Percentiles rank a stretch among this genome's conserved stretches.
phyloP scores from a whole-genome alignment of 2,797 vertebrate species.

The Sebastes cheni region DNA sequence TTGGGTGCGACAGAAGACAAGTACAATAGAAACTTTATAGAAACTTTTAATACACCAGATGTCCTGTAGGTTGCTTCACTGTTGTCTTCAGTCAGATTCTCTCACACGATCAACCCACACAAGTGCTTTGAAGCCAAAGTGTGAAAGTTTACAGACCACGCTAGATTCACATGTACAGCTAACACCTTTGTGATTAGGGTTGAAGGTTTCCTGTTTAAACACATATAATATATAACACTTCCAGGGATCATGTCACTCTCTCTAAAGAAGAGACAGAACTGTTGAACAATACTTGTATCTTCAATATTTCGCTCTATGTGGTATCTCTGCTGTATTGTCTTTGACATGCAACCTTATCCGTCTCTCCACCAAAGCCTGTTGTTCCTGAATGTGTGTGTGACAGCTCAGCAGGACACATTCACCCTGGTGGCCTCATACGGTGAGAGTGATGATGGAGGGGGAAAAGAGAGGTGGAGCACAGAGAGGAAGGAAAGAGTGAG shows the following conservation, averaged over 20 bases:
- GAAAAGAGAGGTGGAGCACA: neutral
- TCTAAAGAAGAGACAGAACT: neutral
- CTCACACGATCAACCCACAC: neutral
- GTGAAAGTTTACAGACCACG: neutral
- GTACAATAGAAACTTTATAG: neutral
- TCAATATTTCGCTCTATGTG: neutral
- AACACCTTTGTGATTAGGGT: neutral
- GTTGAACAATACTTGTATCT: neutral
- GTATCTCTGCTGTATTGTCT: neutral
- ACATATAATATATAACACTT: neutral
- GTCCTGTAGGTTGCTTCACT: neutral
- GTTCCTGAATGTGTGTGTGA: neutral
- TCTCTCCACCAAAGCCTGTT: neutral
- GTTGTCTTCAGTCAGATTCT: neutral
- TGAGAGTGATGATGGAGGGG: neutral
- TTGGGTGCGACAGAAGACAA: neutral
- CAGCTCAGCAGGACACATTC: conserved; percentile 12
- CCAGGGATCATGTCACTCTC: neutral
- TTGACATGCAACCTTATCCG: neutral
- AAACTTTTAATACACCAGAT: neutral
- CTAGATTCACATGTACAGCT: neutral
- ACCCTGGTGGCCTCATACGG: neutral
- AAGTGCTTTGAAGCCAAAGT: neutral
- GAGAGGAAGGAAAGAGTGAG: neutral
- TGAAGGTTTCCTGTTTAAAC: neutral